These are phyloP conservation scores for Astreopora myriophthalma DNA, from an alignment of 64 coral and sea anemone genomes.

Conservation along the genomic window DNA sequence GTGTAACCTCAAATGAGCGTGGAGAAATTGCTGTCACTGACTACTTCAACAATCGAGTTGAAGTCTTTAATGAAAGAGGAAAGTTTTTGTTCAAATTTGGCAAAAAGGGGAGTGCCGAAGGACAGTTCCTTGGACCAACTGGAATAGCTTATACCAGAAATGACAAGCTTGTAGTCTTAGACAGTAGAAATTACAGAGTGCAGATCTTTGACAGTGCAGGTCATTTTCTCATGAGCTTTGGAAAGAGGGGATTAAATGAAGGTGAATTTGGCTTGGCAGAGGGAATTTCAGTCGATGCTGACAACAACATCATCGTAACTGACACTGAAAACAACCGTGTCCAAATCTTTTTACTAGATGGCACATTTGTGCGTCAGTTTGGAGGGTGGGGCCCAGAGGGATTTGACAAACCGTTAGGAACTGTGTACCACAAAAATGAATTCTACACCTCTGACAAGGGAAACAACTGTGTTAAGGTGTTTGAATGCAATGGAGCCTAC, in stretches of 20 bases:
- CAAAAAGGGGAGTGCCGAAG: constrained; percentile 69
- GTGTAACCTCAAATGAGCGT: constrained; percentile 65
- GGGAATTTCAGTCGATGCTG: constrained; percentile 65
- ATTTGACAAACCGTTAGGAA: constrained; percentile 81
- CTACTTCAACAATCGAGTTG: constrained; percentile 88
- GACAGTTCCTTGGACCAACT: constrained; percentile 76
- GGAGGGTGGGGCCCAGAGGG: constrained; percentile 80
- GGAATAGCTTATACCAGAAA: constrained; percentile 71
- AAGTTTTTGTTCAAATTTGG: constrained; percentile 90
- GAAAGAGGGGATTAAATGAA: constrained; percentile 57
- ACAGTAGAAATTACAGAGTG: constrained; percentile 82
- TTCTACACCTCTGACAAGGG: constrained; percentile 86
- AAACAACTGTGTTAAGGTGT: constrained; percentile 92
- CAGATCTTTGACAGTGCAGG: constrained; percentile 85
- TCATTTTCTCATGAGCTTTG: constrained; percentile 73
- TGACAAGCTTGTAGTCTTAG: constrained; percentile 79
- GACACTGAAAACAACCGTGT: constrained; percentile 89
- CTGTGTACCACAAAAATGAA: constrained; percentile 73
- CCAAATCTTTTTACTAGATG: constrained; percentile 84
- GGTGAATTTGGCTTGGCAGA: constrained; percentile 85
- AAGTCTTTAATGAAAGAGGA: constrained; percentile 79
- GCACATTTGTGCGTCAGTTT: constrained; percentile 80
- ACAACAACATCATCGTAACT: constrained; percentile 83
- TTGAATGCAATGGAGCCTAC: constrained; percentile 78
- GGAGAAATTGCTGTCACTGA: constrained; percentile 82